Base-by-base conservation (phyloP, 2,888 invertebrate species). In the Drosophila affinis region DNA sequence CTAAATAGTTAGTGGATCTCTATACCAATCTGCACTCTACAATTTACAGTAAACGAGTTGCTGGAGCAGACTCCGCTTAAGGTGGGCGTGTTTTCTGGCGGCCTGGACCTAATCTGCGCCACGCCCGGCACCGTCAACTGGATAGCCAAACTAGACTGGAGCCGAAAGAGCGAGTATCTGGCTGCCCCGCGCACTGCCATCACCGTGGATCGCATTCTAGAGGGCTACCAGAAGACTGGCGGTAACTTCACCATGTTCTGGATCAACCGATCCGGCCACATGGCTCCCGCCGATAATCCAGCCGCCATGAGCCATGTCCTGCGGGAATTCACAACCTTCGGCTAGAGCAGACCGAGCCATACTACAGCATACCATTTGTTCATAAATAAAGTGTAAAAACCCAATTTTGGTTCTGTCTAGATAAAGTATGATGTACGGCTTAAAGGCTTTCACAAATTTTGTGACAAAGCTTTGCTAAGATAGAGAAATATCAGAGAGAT, bases 71-170 rank as follows among this genome's bases (percentile, higher is more conserved):
- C 96, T 0, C 92, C 94, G 48, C 92, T 97, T 29, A 93, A 94
- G 57, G 93, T 97, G 1, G 93, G 93, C 46, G 95, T 97, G 17
- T 95, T 95, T 88, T 95, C 95, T 75, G 97, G 96, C 21, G 97
- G 97, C 86, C 93, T 97, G 73, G 97, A 98, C 91, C 93, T 97
- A 12, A 97, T 97, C 84, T 96, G 96, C 71, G 95, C 96, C 84
- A 96, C 97, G 14, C 94, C 96, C 74, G 97, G 97, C 94, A 93
- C 92, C 63, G 93, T 95, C 45, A 92, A 93, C 49, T 98, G 97
- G 97, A 94, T 97, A 0, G 94, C 96, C 69, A 93, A 94, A 17
- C 92, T 97, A 58, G 92, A 93, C n/a, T 97, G 95, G 96, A 90
- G 91, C 12, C 93, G 94, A 9, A 93, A 94, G 24, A 90, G 92